A percentile compares a stretch with the other conserved stretches of the same genome.
These are phyloP conservation scores for Lymantria monacha DNA, from an alignment of 2,888 invertebrate species.

Conservation along the genomic window DNA sequence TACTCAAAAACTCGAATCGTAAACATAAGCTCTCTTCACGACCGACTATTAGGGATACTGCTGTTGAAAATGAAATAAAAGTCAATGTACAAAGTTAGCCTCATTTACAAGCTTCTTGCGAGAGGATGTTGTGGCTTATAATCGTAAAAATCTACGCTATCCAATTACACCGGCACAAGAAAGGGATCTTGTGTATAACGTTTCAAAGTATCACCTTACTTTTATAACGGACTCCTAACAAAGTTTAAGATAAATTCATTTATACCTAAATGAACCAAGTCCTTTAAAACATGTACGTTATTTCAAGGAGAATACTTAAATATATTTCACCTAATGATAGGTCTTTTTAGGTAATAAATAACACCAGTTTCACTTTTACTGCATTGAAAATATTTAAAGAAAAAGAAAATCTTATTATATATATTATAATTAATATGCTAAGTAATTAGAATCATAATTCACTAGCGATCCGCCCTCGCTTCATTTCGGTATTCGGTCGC, in stretches of 20 bases:
- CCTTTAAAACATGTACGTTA: not conserved
- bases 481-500: too few relatives aligned
- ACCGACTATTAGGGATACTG: not conserved
- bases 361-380: too few relatives aligned
- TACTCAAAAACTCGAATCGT: not conserved
- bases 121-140: not conserved
- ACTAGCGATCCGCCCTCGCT: too few relatives aligned
- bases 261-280: not conserved
- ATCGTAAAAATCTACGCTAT: conserved; percentile 20
- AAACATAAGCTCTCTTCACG: not conserved
- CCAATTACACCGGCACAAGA: conserved; percentile 31
- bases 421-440: too few relatives aligned
- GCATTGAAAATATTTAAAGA: too few relatives aligned
- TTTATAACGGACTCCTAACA: conserved; percentile 3
- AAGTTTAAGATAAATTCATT: not conserved
- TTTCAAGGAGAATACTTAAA: too few relatives aligned
- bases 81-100: not conserved
- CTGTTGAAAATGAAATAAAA: not conserved
- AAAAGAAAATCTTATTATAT: too few relatives aligned
- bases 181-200: conserved; percentile 25
- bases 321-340: too few relatives aligned
- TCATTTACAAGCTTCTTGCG: not conserved
- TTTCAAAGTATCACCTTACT: conserved; percentile 23
- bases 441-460: too few relatives aligned
- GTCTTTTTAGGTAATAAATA: too few relatives aligned